Base-by-base conservation (phyloP, 2,113 vertebrate species). In the Heterocephalus glaber region DNA sequence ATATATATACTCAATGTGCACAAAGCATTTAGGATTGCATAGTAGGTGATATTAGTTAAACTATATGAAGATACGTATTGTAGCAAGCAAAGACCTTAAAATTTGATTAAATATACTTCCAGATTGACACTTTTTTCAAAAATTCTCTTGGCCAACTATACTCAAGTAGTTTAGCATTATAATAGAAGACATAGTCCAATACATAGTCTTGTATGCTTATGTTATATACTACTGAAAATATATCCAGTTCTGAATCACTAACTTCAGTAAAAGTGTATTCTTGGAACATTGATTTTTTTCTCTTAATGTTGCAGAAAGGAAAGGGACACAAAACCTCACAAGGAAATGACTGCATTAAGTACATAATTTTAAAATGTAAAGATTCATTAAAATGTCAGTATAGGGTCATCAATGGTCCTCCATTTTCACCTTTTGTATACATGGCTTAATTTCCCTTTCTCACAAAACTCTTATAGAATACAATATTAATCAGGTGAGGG, bases 261-360 rank as follows among this genome's bases (percentile, higher is more conserved):
- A 82, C 84, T 95, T 94, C 86, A 85, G 82, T 58, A 87, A 94
- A 97, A 95, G 94, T 72, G 11, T 92, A 63, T 94, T 94, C 84
- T 92, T 72, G 41, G 95, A 87, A 96, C 60, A 94, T 74, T 96
- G 97, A 97, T 96, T 97, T 94, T 74, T 81, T 81, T 68, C 74
- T 94, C 54, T 90, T 96, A 96, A 93, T 63, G 41, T 38, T 56
- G 47, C 81, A 90, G n/a, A 94, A 82, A 95, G 94, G 81, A 85
- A 95, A 93, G 52, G 89, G 38, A 80, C 1, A 6, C n/a, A 91
- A 79, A 79, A 80, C 47, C 47, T 88, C 28, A 68, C 80, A 85
- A 90, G 65, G 54, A 93, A 20, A 85, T 20, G 66, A 94, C 81
- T 4, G 28, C 95, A 88, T 81, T 72, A 81, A 84, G 6, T 92